These are phyloP conservation scores for Tadarida brasiliensis DNA, from an alignment of 2,797 vertebrate genomes.

Conservation along the genomic window DNA sequence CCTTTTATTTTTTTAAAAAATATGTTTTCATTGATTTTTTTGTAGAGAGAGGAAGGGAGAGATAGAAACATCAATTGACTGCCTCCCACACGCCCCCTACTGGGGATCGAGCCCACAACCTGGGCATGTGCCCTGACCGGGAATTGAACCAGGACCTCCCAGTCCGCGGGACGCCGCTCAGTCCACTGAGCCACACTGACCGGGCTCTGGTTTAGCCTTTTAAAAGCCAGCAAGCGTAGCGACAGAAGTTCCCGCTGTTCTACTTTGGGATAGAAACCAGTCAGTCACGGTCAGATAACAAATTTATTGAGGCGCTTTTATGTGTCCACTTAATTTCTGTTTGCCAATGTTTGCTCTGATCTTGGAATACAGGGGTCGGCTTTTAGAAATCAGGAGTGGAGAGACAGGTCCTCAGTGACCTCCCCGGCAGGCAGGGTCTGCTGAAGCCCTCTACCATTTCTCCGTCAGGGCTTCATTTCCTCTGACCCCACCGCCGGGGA, in stretches of 20 bases:
- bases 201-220: neutral
- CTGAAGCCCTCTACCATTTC: neutral
- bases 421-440: neutral
- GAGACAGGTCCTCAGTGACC: neutral
- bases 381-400: neutral
- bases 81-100: too few relatives aligned
- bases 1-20: too few relatives aligned
- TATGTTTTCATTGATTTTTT: too few relatives aligned
- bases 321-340: neutral
- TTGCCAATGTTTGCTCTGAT: constrained; percentile 8
- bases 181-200: too few relatives aligned
- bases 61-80: too few relatives aligned
- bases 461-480: neutral
- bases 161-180: too few relatives aligned
- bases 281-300: neutral
- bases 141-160: too few relatives aligned
- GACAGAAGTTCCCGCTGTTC: neutral
- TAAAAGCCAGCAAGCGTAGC: neutral
- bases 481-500: neutral
- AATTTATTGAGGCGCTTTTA: neutral
- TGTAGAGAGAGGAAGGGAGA: too few relatives aligned
- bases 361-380: neutral
- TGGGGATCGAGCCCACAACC: too few relatives aligned
- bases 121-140: too few relatives aligned
- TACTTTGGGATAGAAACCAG: neutral